Conservation (phyloP, 2,113 vertebrate genomes). For the Mormyrus lacerda region DNA sequence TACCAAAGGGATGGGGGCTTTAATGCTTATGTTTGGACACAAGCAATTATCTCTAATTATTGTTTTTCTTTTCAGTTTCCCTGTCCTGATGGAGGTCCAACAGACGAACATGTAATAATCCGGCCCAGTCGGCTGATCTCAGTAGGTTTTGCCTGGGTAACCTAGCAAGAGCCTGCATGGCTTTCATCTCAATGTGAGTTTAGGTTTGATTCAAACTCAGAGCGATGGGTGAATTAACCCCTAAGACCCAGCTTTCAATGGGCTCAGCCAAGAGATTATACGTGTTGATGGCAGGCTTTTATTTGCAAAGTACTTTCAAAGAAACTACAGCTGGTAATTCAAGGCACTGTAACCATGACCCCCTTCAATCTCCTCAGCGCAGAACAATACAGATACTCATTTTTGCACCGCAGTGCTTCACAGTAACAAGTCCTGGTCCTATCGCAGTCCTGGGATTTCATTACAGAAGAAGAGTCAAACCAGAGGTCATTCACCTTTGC, state of each 20-base stretch:
- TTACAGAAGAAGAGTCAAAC: constrained; percentile 4
- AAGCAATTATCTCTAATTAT: constrained; percentile 99
- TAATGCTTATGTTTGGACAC: constrained; percentile 99
- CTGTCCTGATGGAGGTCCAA: constrained; percentile 90
- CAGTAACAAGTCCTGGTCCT: neutral
- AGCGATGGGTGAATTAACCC: constrained; percentile 99
- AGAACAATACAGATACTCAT: constrained; percentile 22
- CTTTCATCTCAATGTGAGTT: constrained; percentile 99
- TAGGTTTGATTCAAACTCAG: constrained; percentile 98
- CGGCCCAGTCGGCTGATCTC: constrained; percentile 81
- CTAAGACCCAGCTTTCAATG: constrained; percentile 89
- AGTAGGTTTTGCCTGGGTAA: constrained; percentile 73
- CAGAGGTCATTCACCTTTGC: constrained; percentile 21
- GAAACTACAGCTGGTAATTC: constrained; percentile 81
- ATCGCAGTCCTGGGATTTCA: constrained; percentile 20
- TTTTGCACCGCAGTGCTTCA: neutral
- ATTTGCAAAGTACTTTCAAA: constrained; percentile 82
- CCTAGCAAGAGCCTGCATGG: constrained; percentile 64
- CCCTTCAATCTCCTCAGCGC: constrained; percentile 15
- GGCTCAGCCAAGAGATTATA: constrained; percentile 97
- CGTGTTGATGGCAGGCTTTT: constrained; percentile 96
- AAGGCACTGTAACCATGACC: constrained; percentile 62
- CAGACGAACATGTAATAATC: constrained; percentile 92
- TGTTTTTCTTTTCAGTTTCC: constrained; percentile 99
- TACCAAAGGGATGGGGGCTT: constrained; percentile 85